Conservation (phyloP, 2,113 vertebrate species). For the Centrocercus urophasianus region DNA sequence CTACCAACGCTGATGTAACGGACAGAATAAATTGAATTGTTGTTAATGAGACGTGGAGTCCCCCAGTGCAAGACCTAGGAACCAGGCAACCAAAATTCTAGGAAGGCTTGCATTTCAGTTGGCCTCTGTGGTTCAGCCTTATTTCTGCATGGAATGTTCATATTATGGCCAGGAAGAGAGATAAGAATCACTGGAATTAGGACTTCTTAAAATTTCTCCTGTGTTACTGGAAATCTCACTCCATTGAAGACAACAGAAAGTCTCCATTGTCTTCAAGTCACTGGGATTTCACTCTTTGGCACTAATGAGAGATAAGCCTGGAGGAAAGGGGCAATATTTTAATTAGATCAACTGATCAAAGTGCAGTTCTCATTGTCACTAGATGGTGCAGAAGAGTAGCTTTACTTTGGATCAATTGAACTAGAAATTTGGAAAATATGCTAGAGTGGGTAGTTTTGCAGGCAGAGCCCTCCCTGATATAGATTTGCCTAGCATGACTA, state of each 20-base stretch:
- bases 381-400: conserved; percentile 68
- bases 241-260: neutral
- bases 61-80: neutral
- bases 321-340: neutral
- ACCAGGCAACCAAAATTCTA: neutral
- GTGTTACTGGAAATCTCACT: neutral
- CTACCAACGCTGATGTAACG: neutral
- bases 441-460: neutral
- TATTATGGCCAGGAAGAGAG: neutral
- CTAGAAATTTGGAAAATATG: conserved; percentile 26
- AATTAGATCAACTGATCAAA: conserved; percentile 21
- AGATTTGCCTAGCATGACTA: neutral
- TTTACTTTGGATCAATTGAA: conserved; percentile 41
- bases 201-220: neutral
- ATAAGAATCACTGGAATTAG: neutral
- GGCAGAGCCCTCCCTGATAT: neutral
- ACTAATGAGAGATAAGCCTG: neutral
- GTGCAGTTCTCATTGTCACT: conserved; percentile 57
- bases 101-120: neutral
- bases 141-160: neutral
- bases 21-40: neutral
- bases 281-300: neutral
- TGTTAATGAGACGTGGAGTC: neutral
- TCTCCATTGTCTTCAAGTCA: neutral
- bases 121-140: neutral